phyloP scores from a whole-genome alignment of 2,797 vertebrate genomes.

The Oreortyx pictus region DNA sequence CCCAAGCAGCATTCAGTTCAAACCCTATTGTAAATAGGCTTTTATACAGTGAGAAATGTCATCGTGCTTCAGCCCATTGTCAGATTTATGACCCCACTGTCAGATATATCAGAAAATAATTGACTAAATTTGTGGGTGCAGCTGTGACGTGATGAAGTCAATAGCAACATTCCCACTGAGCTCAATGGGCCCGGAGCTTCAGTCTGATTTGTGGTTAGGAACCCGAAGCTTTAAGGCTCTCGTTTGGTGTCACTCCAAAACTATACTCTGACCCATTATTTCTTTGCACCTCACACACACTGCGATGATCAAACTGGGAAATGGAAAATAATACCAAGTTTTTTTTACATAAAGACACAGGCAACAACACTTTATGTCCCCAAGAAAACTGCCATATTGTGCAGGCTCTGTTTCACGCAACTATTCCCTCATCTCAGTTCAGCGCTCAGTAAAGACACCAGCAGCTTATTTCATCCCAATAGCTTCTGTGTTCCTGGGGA shows the following conservation, averaged over 20 bases:
- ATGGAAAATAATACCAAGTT: background rate
- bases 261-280: background rate
- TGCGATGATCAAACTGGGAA: background rate
- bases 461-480: background rate
- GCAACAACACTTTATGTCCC: background rate
- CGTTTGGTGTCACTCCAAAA: background rate
- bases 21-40: background rate
- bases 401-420: background rate
- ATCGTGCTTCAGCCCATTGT: background rate
- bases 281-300: background rate
- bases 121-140: background rate
- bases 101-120: background rate
- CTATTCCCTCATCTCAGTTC: background rate
- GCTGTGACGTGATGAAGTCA: background rate
- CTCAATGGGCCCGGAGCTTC: rapidly evolving
- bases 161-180: background rate
- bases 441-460: background rate
- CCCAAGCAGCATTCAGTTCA: background rate
- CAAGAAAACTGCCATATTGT: background rate
- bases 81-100: background rate
- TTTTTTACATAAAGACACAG: background rate
- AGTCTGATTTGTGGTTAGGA: background rate
- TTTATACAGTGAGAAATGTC: background rate
- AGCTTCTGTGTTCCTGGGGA: background rate
- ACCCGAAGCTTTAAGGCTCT: background rate